Evolutionary conservation across 2,888 invertebrate genomes (phyloP).

Genomic region (Melangyna quadrimaculata): DNA sequence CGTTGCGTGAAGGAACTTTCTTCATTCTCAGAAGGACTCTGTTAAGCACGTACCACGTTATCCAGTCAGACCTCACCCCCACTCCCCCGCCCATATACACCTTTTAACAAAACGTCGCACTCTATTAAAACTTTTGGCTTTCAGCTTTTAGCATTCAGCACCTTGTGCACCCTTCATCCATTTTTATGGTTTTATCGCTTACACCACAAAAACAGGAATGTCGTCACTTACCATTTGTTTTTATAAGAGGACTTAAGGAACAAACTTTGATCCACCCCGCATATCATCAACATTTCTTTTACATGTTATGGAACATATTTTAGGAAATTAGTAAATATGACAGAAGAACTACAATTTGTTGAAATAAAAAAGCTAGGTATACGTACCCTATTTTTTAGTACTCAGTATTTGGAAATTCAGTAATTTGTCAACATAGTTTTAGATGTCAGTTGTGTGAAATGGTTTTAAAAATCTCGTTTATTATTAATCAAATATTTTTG

Average conservation of each 20-base stretch:
- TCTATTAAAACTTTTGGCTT: constrained; percentile 26
- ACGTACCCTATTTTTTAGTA: neutral
- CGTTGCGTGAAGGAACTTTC: constrained; percentile 4
- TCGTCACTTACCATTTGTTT: constrained; percentile 26
- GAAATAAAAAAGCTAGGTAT: neutral
- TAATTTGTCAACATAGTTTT: no score
- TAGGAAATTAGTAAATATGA: neutral
- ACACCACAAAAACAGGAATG: constrained; percentile 40
- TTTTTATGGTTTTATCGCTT: constrained; percentile 16
- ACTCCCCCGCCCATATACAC: neutral
- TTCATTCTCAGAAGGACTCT: neutral
- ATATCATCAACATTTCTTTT: constrained; percentile 12
- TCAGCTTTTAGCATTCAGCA: neutral
- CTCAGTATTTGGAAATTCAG: no score
- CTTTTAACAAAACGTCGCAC: neutral
- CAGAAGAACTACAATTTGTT: neutral
- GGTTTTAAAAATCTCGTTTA: no score
- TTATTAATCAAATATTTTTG: no score
- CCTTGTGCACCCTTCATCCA: neutral
- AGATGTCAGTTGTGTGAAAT: no score
- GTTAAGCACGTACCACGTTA: neutral
- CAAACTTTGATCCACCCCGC: constrained; percentile 3
- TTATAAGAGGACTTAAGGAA: constrained; percentile 17
- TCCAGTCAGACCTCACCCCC: no score
- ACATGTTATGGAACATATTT: neutral